These are phyloP conservation scores for cattle (Bos taurus) DNA, from an alignment of 2,113 vertebrate species.

Conservation along the genomic window ARS-UCD2.0 NC_037338.1:97092001-97092500, in stretches of 20 bases:
- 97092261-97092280: too few relatives aligned
- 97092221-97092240: neutral
- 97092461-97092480: too few relatives aligned
- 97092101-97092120: neutral
- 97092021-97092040: neutral
- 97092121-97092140: neutral
- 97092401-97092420: too few relatives aligned
- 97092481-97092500: too few relatives aligned
- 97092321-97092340: too few relatives aligned
- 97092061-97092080: neutral
- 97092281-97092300: too few relatives aligned
- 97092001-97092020: neutral
- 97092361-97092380: too few relatives aligned
- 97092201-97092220: neutral
- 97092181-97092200: neutral
- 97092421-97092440: too few relatives aligned
- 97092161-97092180: neutral
- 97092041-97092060: neutral
- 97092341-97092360: too few relatives aligned
- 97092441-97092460: too few relatives aligned
- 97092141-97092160: neutral
- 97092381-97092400: too few relatives aligned
- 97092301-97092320: too few relatives aligned
- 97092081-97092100: neutral
- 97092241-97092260: neutral